These are phyloP conservation scores for Palythoa grandis DNA, from an alignment of 92 coral and sea anemone species.

Conservation along the genomic window DNA sequence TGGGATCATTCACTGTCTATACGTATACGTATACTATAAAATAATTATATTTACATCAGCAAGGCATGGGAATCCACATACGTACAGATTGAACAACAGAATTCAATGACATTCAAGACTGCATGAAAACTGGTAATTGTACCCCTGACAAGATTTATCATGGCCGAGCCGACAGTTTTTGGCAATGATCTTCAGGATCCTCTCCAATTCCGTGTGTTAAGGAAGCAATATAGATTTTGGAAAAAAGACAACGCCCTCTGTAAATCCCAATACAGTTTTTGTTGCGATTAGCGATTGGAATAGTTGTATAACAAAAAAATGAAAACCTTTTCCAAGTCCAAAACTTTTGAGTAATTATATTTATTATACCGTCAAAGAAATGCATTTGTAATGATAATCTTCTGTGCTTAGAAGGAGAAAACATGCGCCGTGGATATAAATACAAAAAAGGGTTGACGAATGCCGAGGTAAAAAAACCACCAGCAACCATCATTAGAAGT, in stretches of 20 bases:
- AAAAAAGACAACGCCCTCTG: not conserved
- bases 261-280: no score
- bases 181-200: no score
- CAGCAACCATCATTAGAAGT: not conserved
- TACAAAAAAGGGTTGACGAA: not conserved
- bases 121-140: not conserved
- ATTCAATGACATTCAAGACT: no score
- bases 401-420: not conserved
- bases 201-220: not conserved
- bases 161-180: no score
- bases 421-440: constrained; percentile 12
- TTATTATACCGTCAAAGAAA: not conserved
- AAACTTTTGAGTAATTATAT: not conserved
- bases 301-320: no score
- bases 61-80: no score
- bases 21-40: no score
- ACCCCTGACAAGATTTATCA: not conserved
- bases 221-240: not conserved
- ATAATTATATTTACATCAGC: no score
- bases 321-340: not conserved
- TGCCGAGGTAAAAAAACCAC: not conserved
- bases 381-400: not conserved
- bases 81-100: no score
- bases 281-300: no score
- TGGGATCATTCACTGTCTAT: no score